These are phyloP conservation scores for Campoplex capitator DNA, from an alignment of 2,888 invertebrate species.

Conservation along the genomic window DNA sequence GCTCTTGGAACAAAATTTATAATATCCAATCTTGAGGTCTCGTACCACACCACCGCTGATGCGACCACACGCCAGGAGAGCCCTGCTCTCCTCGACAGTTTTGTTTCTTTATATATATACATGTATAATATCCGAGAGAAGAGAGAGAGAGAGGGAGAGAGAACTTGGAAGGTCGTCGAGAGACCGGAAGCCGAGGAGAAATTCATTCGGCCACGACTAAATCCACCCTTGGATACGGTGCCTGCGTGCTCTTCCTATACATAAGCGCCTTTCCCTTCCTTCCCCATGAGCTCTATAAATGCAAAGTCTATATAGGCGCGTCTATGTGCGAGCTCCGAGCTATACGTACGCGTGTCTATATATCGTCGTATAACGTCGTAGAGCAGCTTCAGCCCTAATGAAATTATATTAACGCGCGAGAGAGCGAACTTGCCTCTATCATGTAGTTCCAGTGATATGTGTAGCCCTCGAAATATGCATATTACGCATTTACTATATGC, in stretches of 20 bases:
- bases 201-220: constrained; percentile 63
- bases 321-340: background rate
- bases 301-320: background rate
- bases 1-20: constrained; percentile 45
- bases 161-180: constrained; percentile 9
- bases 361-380: constrained; percentile 25
- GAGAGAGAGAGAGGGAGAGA: constrained; percentile 23
- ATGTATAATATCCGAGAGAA: background rate
- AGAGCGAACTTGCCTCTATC: constrained; percentile 54
- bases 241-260: background rate
- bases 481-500: constrained; percentile 18
- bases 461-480: constrained; percentile 19
- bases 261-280: background rate
- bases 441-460: constrained; percentile 13
- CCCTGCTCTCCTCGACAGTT: constrained; percentile 28
- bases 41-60: constrained; percentile 12
- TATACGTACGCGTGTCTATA: background rate
- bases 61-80: constrained; percentile 43
- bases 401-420: constrained; percentile 61
- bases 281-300: background rate
- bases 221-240: constrained; percentile 53
- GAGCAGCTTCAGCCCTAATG: constrained; percentile 45
- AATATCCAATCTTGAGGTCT: constrained; percentile 61
- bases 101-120: constrained; percentile 8
- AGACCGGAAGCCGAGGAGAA: constrained; percentile 54